Base-by-base conservation (phyloP, 2,113 vertebrate genomes). In the Amphilophus citrinellus region DNA sequence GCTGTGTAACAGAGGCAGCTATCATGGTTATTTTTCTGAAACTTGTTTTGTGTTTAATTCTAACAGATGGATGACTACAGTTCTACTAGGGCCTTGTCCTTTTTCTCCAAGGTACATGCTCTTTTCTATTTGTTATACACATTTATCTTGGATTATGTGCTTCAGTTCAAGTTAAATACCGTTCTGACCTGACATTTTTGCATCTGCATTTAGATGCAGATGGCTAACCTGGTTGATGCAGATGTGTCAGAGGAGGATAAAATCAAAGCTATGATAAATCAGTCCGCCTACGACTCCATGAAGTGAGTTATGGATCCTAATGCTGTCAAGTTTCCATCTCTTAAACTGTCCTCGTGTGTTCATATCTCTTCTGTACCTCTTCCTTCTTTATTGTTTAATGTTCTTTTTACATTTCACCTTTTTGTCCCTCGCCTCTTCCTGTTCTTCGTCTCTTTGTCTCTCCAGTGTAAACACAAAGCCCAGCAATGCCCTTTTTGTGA, bases 181-280 rank as follows among this genome's bases (percentile, higher is more conserved):
- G 10, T 39, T 32, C 27, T 83, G 17, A 71, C 10, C 35, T 18
- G 6, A 17, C 20, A 7, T 77, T 13, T 71, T 7, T 89, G 62
- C 61, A 58, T 80, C 53, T 57, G 24, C 62, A 42, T 96, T 92
- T 97, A 39, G 96, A 93, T 96, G 96, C 97, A 99, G 98, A 98
- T 98, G 89, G 96, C 97, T 93, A 99, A 99, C 96, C 96, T 99
- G 95, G 98, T 97, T 91, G 97, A 98, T 95, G 97, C 96, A 61
- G 97, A 99, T 90, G 97, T 96, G 92, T 97, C 98, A 37, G 98
- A 99, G 92, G 98, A 99, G 93, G 98, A 99, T 96, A 99, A 99
- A 96, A 98, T 99, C 94, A 97, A 96, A 97, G 97, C 97, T 86
- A 97, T 99, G 97, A 97, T 98, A 95, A 97, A 96, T 86, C 98